Conservation (phyloP, 2,113 vertebrate species). For the Herpailurus yagouaroundi region DNA sequence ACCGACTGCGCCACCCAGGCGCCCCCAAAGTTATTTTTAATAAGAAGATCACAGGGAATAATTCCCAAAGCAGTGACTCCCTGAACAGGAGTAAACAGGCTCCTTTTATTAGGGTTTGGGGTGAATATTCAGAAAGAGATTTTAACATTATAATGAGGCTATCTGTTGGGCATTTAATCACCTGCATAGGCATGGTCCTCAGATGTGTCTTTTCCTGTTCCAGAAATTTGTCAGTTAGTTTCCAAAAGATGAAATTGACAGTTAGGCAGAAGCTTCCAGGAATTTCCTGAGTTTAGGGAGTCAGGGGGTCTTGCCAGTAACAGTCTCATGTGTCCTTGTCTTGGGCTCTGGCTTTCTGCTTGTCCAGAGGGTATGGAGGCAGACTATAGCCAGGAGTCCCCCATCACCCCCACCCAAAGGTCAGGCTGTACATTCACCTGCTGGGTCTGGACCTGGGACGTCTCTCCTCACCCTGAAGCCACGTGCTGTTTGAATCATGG, state of each 20-base stretch:
- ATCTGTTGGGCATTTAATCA: neutral
- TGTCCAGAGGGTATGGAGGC: neutral
- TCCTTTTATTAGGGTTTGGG: neutral
- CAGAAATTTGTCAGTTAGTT: neutral
- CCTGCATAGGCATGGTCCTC: neutral
- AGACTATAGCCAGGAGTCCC: neutral
- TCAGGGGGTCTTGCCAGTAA: neutral
- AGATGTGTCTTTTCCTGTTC: neutral
- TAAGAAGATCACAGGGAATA: neutral
- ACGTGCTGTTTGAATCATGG: neutral
- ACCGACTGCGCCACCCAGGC: too few species aligned
- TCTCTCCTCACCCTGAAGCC: neutral
- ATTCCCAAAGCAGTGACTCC: neutral
- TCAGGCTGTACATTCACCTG: neutral
- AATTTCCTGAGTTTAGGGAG: neutral
- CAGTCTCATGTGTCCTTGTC: neutral
- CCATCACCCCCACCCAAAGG: neutral
- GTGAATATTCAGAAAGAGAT: neutral
- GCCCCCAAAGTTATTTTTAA: neutral
- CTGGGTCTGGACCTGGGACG: neutral
- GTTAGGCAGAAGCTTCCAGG: neutral
- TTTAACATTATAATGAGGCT: neutral
- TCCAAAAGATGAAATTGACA: neutral
- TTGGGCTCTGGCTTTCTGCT: neutral
- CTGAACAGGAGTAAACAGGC: neutral